A percentile compares a stretch with the other conserved stretches of the same genome.
Conservation (phyloP, 2,888 invertebrate genomes). For the Lasioglossum malachurum region DNA sequence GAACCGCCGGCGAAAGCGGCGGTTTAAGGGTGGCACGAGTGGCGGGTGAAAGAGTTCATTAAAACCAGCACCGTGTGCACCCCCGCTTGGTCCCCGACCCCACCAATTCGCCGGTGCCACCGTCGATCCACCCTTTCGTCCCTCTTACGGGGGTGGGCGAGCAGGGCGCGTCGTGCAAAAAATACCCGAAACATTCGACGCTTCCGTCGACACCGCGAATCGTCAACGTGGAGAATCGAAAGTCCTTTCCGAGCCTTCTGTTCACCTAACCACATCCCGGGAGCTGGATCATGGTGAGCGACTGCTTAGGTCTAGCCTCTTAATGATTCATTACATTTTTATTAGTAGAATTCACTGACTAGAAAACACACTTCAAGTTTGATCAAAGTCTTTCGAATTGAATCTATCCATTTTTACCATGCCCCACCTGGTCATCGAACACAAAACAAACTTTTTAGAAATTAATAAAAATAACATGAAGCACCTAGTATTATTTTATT, state of each 20-base stretch:
- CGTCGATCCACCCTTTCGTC: slow-evolving; percentile 49
- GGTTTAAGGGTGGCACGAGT: slow-evolving; percentile 82
- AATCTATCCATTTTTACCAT: no score
- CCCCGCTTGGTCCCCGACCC: slow-evolving; percentile 67
- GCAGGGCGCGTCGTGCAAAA: slow-evolving; percentile 55
- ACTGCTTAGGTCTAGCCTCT: background rate
- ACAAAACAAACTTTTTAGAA: no score
- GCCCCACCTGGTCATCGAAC: no score
- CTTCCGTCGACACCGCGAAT: slow-evolving; percentile 45
- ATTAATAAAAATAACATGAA: no score
- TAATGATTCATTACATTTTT: background rate
- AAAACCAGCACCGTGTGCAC: slow-evolving; percentile 82
- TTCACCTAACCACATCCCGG: background rate
- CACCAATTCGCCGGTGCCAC: slow-evolving; percentile 64
- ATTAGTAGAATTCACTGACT: no score
- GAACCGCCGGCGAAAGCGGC: slow-evolving; percentile 78
- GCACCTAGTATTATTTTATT: no score
- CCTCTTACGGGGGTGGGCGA: slow-evolving; percentile 35
- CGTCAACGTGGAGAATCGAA: background rate
- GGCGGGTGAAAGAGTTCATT: slow-evolving; percentile 82
- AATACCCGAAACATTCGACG: slow-evolving; percentile 67
- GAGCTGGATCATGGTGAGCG: background rate
- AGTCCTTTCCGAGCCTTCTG: background rate
- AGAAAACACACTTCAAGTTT: no score
- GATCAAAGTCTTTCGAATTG: no score